phyloP scores from a whole-genome alignment of 1,140 invertebrate species.

The Agrypnia vestita region DNA sequence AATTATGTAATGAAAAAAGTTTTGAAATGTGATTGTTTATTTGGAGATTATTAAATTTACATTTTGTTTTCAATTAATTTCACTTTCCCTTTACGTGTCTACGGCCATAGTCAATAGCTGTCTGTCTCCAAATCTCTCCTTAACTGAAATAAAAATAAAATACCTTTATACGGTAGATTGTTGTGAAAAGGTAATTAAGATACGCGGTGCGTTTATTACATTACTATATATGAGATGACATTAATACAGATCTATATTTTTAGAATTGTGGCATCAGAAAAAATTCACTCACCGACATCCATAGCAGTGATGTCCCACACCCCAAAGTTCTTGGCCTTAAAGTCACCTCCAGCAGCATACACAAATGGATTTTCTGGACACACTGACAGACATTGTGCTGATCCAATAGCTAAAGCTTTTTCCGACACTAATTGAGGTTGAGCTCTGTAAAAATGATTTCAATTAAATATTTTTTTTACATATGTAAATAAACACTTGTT shows the following conservation, averaged over 20 bases:
- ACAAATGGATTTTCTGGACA: conserved; percentile 88
- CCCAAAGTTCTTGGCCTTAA: conserved; percentile 84
- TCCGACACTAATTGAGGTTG: conserved; percentile 63
- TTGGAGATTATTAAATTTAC: too few relatives aligned
- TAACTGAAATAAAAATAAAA: conserved; percentile 64
- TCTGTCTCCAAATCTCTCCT: conserved; percentile 64
- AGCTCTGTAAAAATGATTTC: conserved; percentile 7
- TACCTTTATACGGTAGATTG: too few relatives aligned
- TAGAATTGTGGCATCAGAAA: background rate
- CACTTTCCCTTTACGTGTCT: conserved; percentile 35
- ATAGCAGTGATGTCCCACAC: conserved; percentile 83
- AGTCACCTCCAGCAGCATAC: conserved; percentile 88
- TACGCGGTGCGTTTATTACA: too few relatives aligned
- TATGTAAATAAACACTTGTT: too few relatives aligned
- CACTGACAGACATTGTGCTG: conserved; percentile 81
- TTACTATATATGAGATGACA: too few relatives aligned
- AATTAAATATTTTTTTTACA: too few relatives aligned
- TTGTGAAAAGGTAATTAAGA: too few relatives aligned
- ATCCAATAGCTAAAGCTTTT: conserved; percentile 79
- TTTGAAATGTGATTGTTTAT: too few relatives aligned
- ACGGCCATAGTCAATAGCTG: conserved; percentile 58
- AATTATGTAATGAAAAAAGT: too few relatives aligned
- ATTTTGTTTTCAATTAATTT: too few relatives aligned
- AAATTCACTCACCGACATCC: conserved; percentile 74
- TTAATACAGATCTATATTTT: too few relatives aligned